Evolutionary conservation across 92 coral and sea anemone species (phyloP).

Genomic region (Siderastrea siderea): DNA sequence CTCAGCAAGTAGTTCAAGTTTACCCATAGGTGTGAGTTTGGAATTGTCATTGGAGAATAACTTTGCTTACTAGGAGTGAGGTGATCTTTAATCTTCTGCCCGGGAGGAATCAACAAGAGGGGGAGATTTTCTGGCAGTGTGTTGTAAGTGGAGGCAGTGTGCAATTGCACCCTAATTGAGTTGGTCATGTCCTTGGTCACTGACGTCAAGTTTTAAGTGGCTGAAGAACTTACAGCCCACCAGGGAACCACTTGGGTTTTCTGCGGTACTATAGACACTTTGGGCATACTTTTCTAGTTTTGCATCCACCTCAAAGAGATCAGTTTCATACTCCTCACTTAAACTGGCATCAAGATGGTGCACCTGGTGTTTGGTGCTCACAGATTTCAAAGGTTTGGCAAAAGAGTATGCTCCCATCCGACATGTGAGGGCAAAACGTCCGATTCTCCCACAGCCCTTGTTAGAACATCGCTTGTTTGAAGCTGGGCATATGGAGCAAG

Average conservation of each 20-base stretch:
- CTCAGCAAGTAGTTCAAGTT: no score
- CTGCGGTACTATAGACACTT: conserved; percentile 34
- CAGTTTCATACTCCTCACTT: conserved; percentile 23
- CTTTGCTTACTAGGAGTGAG: no score
- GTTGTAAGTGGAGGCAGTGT: no score
- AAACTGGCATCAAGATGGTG: conserved; percentile 41
- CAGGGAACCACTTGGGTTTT: neutral
- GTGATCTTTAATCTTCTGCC: no score
- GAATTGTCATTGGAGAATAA: no score
- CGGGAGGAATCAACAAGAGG: no score
- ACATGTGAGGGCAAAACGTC: conserved; percentile 51
- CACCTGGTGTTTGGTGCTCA: conserved; percentile 46
- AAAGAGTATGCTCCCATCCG: conserved; percentile 38
- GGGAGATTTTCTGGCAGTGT: no score
- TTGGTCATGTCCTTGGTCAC: no score
- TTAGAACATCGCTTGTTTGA: conserved; percentile 57
- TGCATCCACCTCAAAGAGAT: conserved; percentile 38
- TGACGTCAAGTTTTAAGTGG: no score
- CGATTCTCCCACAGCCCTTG: conserved; percentile 53
- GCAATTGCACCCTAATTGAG: no score
- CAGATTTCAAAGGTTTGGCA: conserved; percentile 7
- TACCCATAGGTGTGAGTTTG: no score
- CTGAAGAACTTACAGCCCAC: no score
- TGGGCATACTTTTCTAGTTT: conserved; percentile 29
- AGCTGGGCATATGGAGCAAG: conserved; percentile 59